These are phyloP conservation scores for Aricia artaxerxes DNA, from an alignment of 2,888 invertebrate species.

Conservation along the genomic window DNA sequence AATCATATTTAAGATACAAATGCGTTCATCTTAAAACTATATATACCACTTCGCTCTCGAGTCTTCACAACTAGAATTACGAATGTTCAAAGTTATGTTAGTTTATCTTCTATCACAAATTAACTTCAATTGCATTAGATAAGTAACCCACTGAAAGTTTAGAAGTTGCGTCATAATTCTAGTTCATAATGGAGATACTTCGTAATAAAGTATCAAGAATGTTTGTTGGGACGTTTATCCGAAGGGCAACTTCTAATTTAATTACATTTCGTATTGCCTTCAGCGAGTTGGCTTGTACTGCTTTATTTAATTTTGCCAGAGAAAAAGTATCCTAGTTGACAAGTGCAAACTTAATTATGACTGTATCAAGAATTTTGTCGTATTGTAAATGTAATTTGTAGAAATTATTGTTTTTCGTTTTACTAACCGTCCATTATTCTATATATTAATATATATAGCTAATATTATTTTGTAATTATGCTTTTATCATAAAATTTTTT, in stretches of 20 bases:
- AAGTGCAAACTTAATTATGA: slow-evolving; percentile 6
- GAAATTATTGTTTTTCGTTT: background rate
- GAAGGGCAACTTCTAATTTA: slow-evolving; percentile 13
- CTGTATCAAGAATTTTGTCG: background rate
- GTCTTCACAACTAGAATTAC: background rate
- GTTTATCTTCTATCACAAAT: slow-evolving; percentile 7
- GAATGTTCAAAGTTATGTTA: slow-evolving; percentile 15
- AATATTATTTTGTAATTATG: too few species aligned
- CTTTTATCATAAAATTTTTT: too few species aligned
- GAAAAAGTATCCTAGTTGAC: background rate
- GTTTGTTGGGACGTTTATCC: slow-evolving; percentile 7
- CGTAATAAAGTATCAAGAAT: slow-evolving; percentile 28
- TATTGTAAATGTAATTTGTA: background rate
- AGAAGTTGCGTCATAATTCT: slow-evolving; percentile 13
- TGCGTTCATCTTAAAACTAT: background rate
- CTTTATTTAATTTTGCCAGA: background rate
- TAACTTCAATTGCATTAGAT: slow-evolving; percentile 18
- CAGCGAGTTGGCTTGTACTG: background rate
- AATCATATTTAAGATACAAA: too few species aligned
- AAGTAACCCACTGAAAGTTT: slow-evolving; percentile 1
- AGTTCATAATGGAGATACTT: slow-evolving; percentile 15
- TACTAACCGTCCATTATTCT: too few species aligned
- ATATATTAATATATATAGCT: too few species aligned
- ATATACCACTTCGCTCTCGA: background rate
- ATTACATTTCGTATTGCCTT: slow-evolving; percentile 5